Base-by-base conservation (phyloP, 2,888 invertebrate genomes). In the Strigamia crassipes region DNA sequence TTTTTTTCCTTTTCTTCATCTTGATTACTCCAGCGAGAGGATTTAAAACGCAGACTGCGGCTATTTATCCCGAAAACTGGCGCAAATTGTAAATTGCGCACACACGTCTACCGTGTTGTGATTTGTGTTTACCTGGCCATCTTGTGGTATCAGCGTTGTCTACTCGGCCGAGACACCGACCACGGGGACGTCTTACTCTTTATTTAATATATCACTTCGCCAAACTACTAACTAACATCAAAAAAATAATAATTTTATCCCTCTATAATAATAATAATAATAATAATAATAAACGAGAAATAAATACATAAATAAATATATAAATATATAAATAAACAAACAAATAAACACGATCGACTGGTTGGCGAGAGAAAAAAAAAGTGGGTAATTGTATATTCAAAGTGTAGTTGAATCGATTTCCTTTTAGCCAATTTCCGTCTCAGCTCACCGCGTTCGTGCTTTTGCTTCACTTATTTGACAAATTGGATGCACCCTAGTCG, bases 391-490 rank as follows among this genome's bases (percentile, higher is more conserved):
- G 61, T 66, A 66, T 66, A 66, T 66, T 66, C 61, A 66, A 66
- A 66, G 61, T 66, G 61, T 66, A 66, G 61, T 21, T 66, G 61
- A 66, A 66, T 66, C 61, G 61, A 66, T 66, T 66, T 66, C 61
- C 61, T 66, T 66, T 66, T 66, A 66, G 21, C 61, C 61, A 66
- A 66, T 66, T 66, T 66, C 61, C 61, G 61, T 21, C 61, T 66
- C 61, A 23, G 61, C 61, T 66, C 61, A 66, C 21, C 61, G 61
- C 61, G 61, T 66, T 23, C 61, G 61, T 66, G 61, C 61, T 66
- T 66, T 66, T 66, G 61, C 61, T 66, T 66, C 61, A 66, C 61
- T 66, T 66, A 66, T 66, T 66, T 66, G 61, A 66, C 61, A 66
- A 66, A 66, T 66, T 66, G 18, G 61, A 23, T 66, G 23, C 61